Conservation (phyloP, 2,888 invertebrate species). For the Phyllotreta striolata region DNA sequence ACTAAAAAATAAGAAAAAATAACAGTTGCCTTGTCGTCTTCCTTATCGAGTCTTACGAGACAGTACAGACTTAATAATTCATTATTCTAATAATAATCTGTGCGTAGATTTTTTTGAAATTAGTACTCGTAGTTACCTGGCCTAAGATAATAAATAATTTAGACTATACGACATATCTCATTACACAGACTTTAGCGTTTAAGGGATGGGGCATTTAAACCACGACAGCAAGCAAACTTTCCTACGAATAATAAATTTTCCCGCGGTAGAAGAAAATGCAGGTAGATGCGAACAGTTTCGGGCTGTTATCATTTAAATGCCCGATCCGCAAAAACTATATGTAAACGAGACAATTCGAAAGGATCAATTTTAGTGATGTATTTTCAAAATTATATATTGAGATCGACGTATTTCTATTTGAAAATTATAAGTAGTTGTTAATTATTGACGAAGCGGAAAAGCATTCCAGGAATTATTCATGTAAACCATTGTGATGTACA, state of each 20-base stretch:
- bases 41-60: slow-evolving; percentile 45
- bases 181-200: slow-evolving; percentile 33
- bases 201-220: slow-evolving; percentile 10
- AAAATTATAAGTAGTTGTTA: slow-evolving; percentile 43
- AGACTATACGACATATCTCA: slow-evolving; percentile 44
- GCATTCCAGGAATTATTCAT: slow-evolving; percentile 46
- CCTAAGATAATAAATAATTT: slow-evolving; percentile 39
- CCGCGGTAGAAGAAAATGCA: no score
- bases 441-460: slow-evolving; percentile 39
- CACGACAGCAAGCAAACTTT: no score
- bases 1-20: slow-evolving; percentile 34
- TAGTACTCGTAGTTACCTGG: slow-evolving; percentile 44
- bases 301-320: slow-evolving; percentile 4
- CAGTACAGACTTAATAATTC: slow-evolving; percentile 31
- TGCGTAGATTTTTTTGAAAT: slow-evolving; percentile 37
- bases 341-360: slow-evolving; percentile 43
- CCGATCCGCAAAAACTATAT: slow-evolving; percentile 16
- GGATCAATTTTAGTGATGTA: slow-evolving; percentile 46
- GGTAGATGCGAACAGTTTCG: not conserved
- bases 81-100: slow-evolving; percentile 38
- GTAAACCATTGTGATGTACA: slow-evolving; percentile 53
- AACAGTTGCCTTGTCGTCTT: slow-evolving; percentile 58
- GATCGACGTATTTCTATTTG: slow-evolving; percentile 44
- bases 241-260: no score
- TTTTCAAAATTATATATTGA: slow-evolving; percentile 46